Percentiles rank a stretch among this genome's conserved stretches.
Evolutionary conservation across 30 jellyfish, hydroid and myxozoan species (phyloP).

Genomic region (Chrysaora quinquecirrha): DNA sequence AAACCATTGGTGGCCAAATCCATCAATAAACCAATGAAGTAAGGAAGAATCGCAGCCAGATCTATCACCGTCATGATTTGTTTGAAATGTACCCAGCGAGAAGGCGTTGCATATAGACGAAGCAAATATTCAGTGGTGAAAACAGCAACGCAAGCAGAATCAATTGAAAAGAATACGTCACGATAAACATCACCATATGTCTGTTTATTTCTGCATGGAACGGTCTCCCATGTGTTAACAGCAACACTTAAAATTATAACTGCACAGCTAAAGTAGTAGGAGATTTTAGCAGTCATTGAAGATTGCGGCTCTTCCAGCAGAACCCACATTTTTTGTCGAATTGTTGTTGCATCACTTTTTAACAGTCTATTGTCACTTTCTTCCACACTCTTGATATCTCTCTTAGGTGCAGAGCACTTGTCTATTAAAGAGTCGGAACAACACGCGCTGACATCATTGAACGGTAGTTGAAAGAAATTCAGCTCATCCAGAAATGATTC

Average conservation of each 20-base stretch:
- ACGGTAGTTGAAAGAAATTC: conserved; percentile 74
- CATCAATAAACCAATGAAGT: conserved; percentile 72
- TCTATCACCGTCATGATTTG: conserved; percentile 83
- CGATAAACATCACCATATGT: conserved; percentile 86
- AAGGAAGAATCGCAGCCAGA: conserved; percentile 93
- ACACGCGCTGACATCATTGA: conserved; percentile 86
- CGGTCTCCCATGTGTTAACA: conserved; percentile 94
- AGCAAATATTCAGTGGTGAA: conserved; percentile 80
- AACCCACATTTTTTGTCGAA: conserved; percentile 77
- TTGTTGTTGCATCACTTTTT: conserved; percentile 41
- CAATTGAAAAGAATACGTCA: conserved; percentile 77
- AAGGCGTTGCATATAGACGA: conserved; percentile 89
- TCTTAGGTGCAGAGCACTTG: conserved; percentile 50
- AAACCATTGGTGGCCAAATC: conserved; percentile 16
- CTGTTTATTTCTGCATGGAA: conserved; percentile 49
- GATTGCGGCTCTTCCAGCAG: conserved; percentile 85
- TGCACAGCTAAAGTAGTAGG: conserved; percentile 89
- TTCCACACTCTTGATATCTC: not conserved
- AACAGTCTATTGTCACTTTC: conserved; percentile 18
- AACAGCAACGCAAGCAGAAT: conserved; percentile 85
- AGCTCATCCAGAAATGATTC: conserved; percentile 92
- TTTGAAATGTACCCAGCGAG: conserved; percentile 74
- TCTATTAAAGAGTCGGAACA: conserved; percentile 88
- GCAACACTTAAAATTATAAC: conserved; percentile 81
- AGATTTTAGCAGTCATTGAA: conserved; percentile 71